Evolutionary conservation across 1,140 invertebrate genomes (phyloP).

Genomic region (Trichogramma pretiosum): DNA sequence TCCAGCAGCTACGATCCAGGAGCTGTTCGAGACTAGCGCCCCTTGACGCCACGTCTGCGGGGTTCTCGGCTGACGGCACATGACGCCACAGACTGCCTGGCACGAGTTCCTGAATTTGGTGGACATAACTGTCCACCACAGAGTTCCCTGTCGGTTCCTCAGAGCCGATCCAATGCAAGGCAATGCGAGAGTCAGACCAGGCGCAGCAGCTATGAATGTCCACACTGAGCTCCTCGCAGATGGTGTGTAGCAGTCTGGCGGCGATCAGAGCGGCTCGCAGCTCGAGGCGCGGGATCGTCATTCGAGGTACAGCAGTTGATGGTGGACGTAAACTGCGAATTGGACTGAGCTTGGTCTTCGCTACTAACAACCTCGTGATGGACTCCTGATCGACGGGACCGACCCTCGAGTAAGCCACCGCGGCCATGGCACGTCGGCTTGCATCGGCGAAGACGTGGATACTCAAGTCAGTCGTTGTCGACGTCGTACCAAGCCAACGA

Average conservation of each 20-base stretch:
- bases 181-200: too few species aligned
- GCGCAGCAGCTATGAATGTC: background rate
- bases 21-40: slow-evolving; percentile 12
- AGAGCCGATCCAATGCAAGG: background rate
- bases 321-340: slow-evolving; percentile 9
- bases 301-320: background rate
- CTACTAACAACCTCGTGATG: slow-evolving; percentile 21
- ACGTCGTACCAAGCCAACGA: background rate
- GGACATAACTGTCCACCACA: background rate
- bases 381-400: background rate
- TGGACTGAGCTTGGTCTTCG: slow-evolving; percentile 40
- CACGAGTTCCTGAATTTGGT: slow-evolving; percentile 14
- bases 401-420: slow-evolving; percentile 25
- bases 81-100: slow-evolving; percentile 20
- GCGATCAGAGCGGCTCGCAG: too few species aligned
- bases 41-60: slow-evolving; percentile 18
- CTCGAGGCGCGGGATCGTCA: background rate
- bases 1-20: slow-evolving; percentile 5
- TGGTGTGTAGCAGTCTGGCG: background rate
- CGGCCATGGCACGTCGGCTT: slow-evolving; percentile 24
- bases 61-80: slow-evolving; percentile 14
- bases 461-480: background rate
- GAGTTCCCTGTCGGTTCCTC: background rate
- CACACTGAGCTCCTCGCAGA: background rate
- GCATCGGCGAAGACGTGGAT: slow-evolving; percentile 31